Evolutionary conservation across 2,113 vertebrate species (phyloP), one percentile per base, ranked within the genome.

Genomic region (Scartelaos histophorus): DNA sequence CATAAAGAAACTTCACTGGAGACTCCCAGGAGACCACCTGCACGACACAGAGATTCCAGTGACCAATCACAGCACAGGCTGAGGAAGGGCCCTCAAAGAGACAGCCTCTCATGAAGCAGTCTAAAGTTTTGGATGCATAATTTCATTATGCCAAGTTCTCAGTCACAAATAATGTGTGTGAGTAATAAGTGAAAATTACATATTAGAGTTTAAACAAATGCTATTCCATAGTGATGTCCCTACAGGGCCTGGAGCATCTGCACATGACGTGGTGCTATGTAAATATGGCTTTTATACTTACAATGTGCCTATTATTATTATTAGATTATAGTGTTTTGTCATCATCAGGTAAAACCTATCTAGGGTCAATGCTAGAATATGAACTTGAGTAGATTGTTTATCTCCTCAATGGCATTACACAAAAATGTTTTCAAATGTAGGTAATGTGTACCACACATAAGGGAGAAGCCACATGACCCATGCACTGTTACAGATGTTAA

Each of bases 241-340:
- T n/a, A 21, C n/a, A 10, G n/a, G n/a, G n/a, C n/a, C 51, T 21
- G 51, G 56, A 58, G 21, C 21, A 13, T 24, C 22, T 58, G n/a
- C 66, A 19, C 70, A 17, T 10, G 12, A 35, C 62, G 35, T 73
- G 75, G 77, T 85, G 65, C 74, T 79, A 71, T 89, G 87, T 89
- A 87, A 87, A 91, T 90, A 86, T 0, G 58, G 13, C 58, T 34
- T 12, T 38, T 58, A 81, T 78, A 60, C 69, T 56, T 9, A 21
- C 64, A 22, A 71, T 51, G 62, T 74, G 58, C 79, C 22, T 65
- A 79, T 57, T 60, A 22, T 79, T 73, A 65, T n/a, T 76, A 70
- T 78, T 71, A 53, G 51, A 53, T 22, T 66, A 56, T 15, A 4
- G 12, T 88, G 81, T 88, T 43, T 67, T 47, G 79, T 74, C 73